phyloP scores from a whole-genome alignment of 1,140 invertebrate genomes.

The Lysiphlebus fabarum region DNA sequence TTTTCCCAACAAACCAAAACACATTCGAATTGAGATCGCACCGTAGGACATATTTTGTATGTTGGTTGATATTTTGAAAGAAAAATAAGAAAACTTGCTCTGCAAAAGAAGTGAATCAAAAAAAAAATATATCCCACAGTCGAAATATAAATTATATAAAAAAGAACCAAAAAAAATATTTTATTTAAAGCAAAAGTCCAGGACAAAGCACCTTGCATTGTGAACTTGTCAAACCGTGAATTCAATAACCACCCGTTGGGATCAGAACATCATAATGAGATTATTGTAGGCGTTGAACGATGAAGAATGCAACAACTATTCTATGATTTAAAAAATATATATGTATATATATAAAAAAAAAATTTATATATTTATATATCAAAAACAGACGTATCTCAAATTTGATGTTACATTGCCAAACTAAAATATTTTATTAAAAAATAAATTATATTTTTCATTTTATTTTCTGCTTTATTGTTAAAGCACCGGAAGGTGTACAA shows the following conservation, averaged over 20 bases:
- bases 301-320: constrained; percentile 30
- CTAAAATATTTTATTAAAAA: too few relatives aligned
- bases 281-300: constrained; percentile 50
- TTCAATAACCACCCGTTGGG: not conserved
- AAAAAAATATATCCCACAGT: constrained; percentile 8
- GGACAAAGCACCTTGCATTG: constrained; percentile 50
- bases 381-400: constrained; percentile 21
- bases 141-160: not conserved
- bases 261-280: constrained; percentile 44
- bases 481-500: constrained; percentile 29
- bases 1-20: constrained; percentile 41
- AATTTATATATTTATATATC: not conserved
- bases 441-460: constrained; percentile 2
- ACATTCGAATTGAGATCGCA: constrained; percentile 24
- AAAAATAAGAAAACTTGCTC: constrained; percentile 1
- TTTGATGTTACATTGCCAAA: constrained; percentile 29
- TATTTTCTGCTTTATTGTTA: constrained; percentile 20
- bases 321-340: constrained; percentile 30
- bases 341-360: too few relatives aligned
- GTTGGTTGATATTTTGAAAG: not conserved
- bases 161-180: not conserved
- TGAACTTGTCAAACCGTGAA: constrained; percentile 37
- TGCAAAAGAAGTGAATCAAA: not conserved
- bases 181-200: constrained; percentile 2
- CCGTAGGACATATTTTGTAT: constrained; percentile 16